phyloP scores from a whole-genome alignment of 2,888 invertebrate species.

The Entomobrya proxima region DNA sequence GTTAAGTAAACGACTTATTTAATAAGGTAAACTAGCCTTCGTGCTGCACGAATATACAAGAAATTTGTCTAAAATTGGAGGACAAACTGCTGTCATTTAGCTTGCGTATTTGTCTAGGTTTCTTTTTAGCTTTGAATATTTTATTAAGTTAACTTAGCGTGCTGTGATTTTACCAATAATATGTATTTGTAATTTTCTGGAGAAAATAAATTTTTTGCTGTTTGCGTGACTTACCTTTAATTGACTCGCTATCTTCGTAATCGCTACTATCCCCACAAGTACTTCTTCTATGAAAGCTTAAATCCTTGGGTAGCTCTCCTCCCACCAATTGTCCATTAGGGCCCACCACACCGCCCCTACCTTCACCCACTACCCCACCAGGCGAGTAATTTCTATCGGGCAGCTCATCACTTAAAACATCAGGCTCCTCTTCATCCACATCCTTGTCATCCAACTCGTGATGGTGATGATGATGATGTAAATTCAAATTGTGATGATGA shows the following conservation, averaged over 20 bases:
- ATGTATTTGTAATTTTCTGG: too few species aligned
- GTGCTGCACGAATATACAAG: too few species aligned
- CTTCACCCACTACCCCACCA: neutral
- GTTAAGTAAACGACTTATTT: too few species aligned
- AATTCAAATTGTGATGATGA: constrained; percentile 4
- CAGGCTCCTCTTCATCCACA: constrained; percentile 64
- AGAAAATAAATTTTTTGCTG: neutral
- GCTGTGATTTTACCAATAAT: too few species aligned
- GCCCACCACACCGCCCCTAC: neutral
- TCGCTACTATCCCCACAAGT: constrained; percentile 75
- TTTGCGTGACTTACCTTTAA: constrained; percentile 70
- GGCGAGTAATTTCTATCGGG: constrained; percentile 15
- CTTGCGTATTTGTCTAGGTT: neutral
- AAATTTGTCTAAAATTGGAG: neutral
- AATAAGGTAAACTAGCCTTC: too few species aligned
- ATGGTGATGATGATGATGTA: constrained; percentile 52
- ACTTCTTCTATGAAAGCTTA: constrained; percentile 74
- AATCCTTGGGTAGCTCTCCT: constrained; percentile 74
- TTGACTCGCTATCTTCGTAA: constrained; percentile 75
- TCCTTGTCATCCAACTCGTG: constrained; percentile 2
- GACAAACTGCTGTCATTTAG: neutral
- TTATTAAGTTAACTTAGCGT: too few species aligned
- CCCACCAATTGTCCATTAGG: neutral
- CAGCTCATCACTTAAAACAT: constrained; percentile 49
- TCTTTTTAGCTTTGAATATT: too few species aligned